These are phyloP conservation scores for Syngnathus typhle DNA, from an alignment of 2,113 vertebrate genomes.

Conservation along the genomic window DNA sequence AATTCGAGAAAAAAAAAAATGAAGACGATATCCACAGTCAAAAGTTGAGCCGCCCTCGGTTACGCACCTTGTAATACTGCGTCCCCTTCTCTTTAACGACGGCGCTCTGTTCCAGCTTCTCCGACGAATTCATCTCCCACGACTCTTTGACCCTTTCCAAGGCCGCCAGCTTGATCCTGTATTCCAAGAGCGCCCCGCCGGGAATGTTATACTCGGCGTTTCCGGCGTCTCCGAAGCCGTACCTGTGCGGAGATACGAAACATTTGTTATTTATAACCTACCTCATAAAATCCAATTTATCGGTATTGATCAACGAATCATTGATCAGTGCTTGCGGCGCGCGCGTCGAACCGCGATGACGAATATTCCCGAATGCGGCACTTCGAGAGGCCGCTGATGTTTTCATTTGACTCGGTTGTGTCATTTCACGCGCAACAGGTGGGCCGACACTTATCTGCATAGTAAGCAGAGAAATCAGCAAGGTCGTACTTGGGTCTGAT, in stretches of 20 bases:
- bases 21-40: not conserved
- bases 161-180: slow-evolving; percentile 82
- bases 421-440: no score
- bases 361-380: no score
- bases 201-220: slow-evolving; percentile 83
- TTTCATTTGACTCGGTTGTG: no score
- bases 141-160: slow-evolving; percentile 98
- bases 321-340: no score
- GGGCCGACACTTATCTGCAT: no score
- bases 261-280: not conserved
- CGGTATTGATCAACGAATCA: no score
- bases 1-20: not conserved
- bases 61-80: slow-evolving; percentile 88
- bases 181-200: slow-evolving; percentile 78
- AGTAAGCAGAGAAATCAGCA: not conserved
- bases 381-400: no score
- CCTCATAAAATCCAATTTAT: not conserved
- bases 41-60: not conserved
- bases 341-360: no score
- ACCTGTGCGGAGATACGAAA: slow-evolving; percentile 63
- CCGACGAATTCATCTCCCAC: slow-evolving; percentile 90
- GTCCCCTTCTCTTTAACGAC: slow-evolving; percentile 95
- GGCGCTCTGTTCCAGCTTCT: slow-evolving; percentile 88
- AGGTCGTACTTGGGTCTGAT: slow-evolving; percentile 83
- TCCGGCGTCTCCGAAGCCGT: slow-evolving; percentile 82